A percentile compares a stretch with the other conserved stretches of the same genome.
Evolutionary conservation across 2,113 vertebrate species (phyloP).

Genomic region (Macheiramphus alcinus): DNA sequence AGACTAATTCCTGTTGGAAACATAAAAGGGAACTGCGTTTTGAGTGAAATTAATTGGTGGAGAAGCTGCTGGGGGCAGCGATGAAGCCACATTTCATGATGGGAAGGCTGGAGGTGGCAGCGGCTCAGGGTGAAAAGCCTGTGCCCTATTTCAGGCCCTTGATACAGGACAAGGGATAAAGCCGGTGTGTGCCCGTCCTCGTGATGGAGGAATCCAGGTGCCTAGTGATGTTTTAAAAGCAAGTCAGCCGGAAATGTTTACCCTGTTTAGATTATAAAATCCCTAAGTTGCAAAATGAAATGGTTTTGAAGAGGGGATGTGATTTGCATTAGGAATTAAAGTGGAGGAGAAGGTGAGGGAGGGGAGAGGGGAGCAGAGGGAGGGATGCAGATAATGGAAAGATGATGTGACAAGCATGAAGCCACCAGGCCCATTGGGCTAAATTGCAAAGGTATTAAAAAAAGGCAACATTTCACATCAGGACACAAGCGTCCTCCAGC

Average conservation of each 20-base stretch:
- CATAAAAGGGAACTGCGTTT: background rate
- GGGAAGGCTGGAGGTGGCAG: background rate
- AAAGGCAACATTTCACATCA: constrained; percentile 24
- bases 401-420: constrained; percentile 26
- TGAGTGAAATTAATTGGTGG: background rate
- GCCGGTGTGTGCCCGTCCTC: accelerated
- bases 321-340: constrained; percentile 56
- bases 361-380: background rate
- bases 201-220: background rate
- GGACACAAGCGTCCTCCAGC: background rate
- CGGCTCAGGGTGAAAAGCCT: background rate
- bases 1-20: background rate
- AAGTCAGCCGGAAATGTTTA: background rate
- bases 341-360: background rate
- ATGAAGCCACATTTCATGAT: background rate
- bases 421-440: constrained; percentile 1
- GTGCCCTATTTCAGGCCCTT: background rate
- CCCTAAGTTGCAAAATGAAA: constrained; percentile 24
- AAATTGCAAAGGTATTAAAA: constrained; percentile 36
- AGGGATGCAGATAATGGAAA: background rate
- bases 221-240: background rate
- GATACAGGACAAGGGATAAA: background rate
- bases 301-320: constrained; percentile 2
- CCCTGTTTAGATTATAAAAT: background rate
- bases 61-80: background rate